Evolutionary conservation across 2,113 vertebrate species (phyloP).

Genomic region (Aldabrachelys gigantea): DNA sequence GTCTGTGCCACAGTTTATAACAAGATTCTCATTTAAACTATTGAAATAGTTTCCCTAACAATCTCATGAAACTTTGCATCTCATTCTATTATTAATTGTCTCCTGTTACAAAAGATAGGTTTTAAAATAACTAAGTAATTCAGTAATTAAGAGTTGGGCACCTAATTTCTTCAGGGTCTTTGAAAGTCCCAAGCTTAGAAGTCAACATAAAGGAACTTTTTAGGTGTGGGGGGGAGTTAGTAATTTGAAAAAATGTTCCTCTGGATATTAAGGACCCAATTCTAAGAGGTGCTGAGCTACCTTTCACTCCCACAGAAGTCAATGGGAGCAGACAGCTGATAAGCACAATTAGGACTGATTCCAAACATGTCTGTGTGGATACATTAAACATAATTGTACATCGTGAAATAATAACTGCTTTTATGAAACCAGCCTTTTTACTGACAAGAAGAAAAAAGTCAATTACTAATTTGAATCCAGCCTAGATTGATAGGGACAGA

Average conservation of each 20-base stretch:
- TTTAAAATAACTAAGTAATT: background rate
- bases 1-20: background rate
- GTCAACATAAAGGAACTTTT: background rate
- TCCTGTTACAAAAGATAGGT: background rate
- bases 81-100: background rate
- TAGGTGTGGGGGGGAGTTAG: background rate
- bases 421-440: background rate
- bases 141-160: background rate
- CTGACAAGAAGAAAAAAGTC: background rate
- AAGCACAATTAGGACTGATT: background rate
- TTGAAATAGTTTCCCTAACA: background rate
- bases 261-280: background rate
- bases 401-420: rapidly evolving
- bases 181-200: background rate
- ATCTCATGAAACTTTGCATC: background rate
- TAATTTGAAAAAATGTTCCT: background rate
- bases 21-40: background rate
- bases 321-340: background rate
- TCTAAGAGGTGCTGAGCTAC: background rate
- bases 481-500: background rate
- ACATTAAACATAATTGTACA: background rate
- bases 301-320: background rate
- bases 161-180: background rate
- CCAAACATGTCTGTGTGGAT: background rate
- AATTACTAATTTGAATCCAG: background rate